Base-by-base conservation (phyloP, 1,140 invertebrate species). In the Ephestia elutella region DNA sequence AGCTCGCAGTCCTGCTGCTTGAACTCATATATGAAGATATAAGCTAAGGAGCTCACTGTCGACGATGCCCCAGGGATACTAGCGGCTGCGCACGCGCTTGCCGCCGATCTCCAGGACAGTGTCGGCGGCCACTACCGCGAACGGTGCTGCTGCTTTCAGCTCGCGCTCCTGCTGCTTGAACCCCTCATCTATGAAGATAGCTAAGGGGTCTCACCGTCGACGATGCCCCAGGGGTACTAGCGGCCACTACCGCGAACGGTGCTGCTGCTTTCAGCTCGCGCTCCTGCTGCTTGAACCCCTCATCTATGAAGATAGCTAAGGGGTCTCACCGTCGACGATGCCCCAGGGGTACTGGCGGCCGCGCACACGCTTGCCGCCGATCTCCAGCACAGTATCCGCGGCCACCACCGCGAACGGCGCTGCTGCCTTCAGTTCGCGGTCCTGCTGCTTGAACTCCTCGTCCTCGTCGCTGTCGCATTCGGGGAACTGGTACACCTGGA, bases 61-160 rank as follows among this genome's bases (percentile, higher is more conserved):
- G 2, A 99, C 98, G 38, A 98, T 94, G 15, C 98, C 98, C 98
- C 98, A 99, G 0, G 98, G 97, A 89, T 99, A 99, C 78, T 98
- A 95, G 4, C 98, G 91, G 9, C 97, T 97, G 59, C 97, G 91
- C 28, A 97, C 93, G 80, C 96, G 95, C 70, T 93, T 93, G 0
- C 96, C 96, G n/a, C 94, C 94, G 1, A 97, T 93, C 82, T 99
- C 97, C 9, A 98, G 91, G n/a, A 98, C 94, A 15, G 94, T 95
- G 61, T 98, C 98, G 70, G 97, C 98, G 0, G 97, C 97, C 28
- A 99, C 95, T 0, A 99, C 96, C 0, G 98, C 98, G 86, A 99
- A 99, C 0, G 98, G 98, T 32, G 99, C 93, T 18, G 94, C 95
- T 0, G 95, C 95, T 84, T 97, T 97, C 13, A 97, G 82, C 71